Evolutionary conservation across 2,797 vertebrate species (phyloP).

Genomic region (Mallotus villosus): DNA sequence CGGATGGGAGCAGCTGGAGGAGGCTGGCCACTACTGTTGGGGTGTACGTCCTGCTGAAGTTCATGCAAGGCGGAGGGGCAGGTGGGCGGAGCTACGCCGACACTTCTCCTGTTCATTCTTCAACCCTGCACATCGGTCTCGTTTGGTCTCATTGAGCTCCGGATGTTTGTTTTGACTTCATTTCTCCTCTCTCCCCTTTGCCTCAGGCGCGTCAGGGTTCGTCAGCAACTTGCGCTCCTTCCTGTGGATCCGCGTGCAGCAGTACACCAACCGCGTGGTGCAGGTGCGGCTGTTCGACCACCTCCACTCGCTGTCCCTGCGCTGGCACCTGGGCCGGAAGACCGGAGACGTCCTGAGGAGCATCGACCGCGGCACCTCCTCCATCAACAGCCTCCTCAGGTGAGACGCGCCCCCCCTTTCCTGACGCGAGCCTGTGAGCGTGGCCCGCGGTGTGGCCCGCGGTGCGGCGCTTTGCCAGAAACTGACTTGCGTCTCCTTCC

Average conservation of each 20-base stretch:
- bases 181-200: not conserved
- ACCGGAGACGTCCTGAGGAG: conserved; percentile 92
- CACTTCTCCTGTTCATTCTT: not conserved
- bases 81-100: conserved; percentile 65
- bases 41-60: conserved; percentile 86
- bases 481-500: not conserved
- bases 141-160: not conserved
- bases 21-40: conserved; percentile 82
- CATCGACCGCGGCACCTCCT: conserved; percentile 90
- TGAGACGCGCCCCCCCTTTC: conserved; percentile 38
- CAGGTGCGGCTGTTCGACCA: conserved; percentile 89
- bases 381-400: conserved; percentile 93
- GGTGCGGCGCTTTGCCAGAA: not conserved
- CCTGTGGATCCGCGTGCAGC: conserved; percentile 95
- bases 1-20: conserved; percentile 76
- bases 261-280: conserved; percentile 88
- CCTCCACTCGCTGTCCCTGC: conserved; percentile 86
- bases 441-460: not conserved
- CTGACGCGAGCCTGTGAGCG: no score
- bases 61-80: conserved; percentile 93
- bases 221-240: conserved; percentile 91
- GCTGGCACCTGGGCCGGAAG: conserved; percentile 91
- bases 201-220: conserved; percentile 84
- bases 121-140: not conserved
- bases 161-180: not conserved